Evolutionary conservation across 2,888 invertebrate genomes (phyloP), one percentile per base, ranked within the genome.

Genomic region (Lordiphosa fenestrarum): DNA sequence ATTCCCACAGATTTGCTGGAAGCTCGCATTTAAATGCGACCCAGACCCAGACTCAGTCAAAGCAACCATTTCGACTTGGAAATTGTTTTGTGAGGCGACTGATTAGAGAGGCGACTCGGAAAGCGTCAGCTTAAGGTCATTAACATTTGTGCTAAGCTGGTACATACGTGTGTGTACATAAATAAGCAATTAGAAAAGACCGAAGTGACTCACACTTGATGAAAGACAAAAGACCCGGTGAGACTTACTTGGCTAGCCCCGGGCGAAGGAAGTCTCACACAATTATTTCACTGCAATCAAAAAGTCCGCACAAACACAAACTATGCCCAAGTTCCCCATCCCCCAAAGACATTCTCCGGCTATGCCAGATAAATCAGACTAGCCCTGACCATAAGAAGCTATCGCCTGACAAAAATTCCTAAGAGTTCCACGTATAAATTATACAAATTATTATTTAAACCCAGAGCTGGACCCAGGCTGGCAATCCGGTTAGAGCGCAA

Each of bases 391-490:
- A 70, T 70, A 70, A 48, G 67, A 52, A 58, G 69, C 69, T 53
- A 73, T 66, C 69, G 53, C 37, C 51, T 38, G 42, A 57, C 48
- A 59, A 42, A 66, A 81, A 78, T 71, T 71, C 59, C 56, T 55
- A 42, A 55, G 41, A 67, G 63, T 69, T 73, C 66, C 57, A 53
- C 39, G 66, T 47, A 64, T 80, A 81, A 81, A 83, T 83, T 83
- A 81, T 71, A 83, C 73, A 77, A 83, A 83, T 81, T 81, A 80
- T 81, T 81, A 75, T 77, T 77, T 71, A 67, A 66, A 48, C 60
- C 48, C 51, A 49, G 49, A 54, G 49, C 54, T 12, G 39, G 15
- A 23, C n/a, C 13, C 4, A 2, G 4, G 21, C 3, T 6, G 46
- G 46, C 56, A 53, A 73, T 55, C 67, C 53, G 64, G 62, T 73